These are phyloP conservation scores for Macrostomum lignano DNA, from an alignment of 1,140 invertebrate genomes.

Conservation along the genomic window DNA sequence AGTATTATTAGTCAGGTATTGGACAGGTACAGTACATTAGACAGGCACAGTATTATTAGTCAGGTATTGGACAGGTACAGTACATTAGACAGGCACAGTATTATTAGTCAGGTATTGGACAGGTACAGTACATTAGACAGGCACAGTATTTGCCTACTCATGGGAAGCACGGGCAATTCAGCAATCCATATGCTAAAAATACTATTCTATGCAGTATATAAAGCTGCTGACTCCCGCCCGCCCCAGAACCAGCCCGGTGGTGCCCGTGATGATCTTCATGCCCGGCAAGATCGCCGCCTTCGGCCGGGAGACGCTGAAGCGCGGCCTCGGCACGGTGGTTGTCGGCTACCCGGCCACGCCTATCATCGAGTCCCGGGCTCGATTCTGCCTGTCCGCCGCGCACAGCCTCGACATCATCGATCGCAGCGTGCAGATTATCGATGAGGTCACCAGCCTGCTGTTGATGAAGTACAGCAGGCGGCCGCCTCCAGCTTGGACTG, in stretches of 20 bases:
- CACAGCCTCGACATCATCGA: slow-evolving; percentile 86
- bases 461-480: slow-evolving; percentile 1
- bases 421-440: slow-evolving; percentile 17
- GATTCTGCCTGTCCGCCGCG: slow-evolving; percentile 77
- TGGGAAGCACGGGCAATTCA: too few species aligned
- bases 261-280: slow-evolving; percentile 70
- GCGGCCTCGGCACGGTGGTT: slow-evolving; percentile 64
- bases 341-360: slow-evolving; percentile 95
- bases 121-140: too few species aligned
- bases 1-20: too few species aligned
- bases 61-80: too few species aligned
- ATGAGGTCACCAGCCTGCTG: neutral
- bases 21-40: too few species aligned
- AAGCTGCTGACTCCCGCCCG: too few species aligned
- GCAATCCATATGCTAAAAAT: too few species aligned
- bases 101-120: too few species aligned
- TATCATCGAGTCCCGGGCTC: slow-evolving; percentile 59
- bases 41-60: too few species aligned
- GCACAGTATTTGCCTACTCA: too few species aligned
- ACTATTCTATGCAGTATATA: too few species aligned
- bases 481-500: slow-evolving; percentile 1
- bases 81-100: too few species aligned
- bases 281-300: slow-evolving; percentile 58
- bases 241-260: slow-evolving; percentile 80
- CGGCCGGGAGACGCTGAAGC: slow-evolving; percentile 46